Evolutionary conservation across 2,797 vertebrate genomes (phyloP).

Genomic region (Neomorphus geoffroyi): DNA sequence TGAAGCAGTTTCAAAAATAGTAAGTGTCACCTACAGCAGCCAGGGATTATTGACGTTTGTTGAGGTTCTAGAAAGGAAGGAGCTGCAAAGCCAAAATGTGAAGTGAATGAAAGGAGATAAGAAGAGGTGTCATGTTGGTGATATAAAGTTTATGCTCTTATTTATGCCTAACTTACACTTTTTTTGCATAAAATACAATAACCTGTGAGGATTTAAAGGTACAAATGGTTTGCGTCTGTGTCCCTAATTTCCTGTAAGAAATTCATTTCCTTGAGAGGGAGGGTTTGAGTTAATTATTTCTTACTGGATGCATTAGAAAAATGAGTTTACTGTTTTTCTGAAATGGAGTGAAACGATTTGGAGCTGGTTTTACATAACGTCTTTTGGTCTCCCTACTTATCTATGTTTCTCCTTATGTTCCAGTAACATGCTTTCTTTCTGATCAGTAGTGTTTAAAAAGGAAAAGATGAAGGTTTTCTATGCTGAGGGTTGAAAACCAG

Average conservation of each 20-base stretch:
- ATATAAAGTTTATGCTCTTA: background rate
- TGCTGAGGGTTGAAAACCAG: background rate
- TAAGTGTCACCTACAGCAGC: background rate
- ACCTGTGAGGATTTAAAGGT: background rate
- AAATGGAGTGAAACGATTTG: constrained; percentile 1
- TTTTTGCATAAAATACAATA: background rate
- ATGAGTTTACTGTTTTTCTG: constrained; percentile 3
- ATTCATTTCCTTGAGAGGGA: background rate
- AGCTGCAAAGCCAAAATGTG: background rate
- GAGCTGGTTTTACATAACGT: background rate
- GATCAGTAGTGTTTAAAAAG: background rate
- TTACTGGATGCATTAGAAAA: background rate
- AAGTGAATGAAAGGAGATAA: background rate
- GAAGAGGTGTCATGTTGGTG: background rate
- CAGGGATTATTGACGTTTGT: background rate
- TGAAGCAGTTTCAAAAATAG: background rate
- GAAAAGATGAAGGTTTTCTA: background rate
- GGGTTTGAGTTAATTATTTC: background rate
- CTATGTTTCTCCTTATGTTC: background rate
- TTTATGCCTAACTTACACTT: background rate
- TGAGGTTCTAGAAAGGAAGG: background rate
- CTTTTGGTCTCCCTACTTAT: background rate
- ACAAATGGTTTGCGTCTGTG: background rate
- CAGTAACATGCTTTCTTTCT: background rate
- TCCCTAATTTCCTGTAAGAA: background rate